Evolutionary conservation across 1,140 invertebrate genomes (phyloP).

Genomic region (Drosophila kurseongensis): DNA sequence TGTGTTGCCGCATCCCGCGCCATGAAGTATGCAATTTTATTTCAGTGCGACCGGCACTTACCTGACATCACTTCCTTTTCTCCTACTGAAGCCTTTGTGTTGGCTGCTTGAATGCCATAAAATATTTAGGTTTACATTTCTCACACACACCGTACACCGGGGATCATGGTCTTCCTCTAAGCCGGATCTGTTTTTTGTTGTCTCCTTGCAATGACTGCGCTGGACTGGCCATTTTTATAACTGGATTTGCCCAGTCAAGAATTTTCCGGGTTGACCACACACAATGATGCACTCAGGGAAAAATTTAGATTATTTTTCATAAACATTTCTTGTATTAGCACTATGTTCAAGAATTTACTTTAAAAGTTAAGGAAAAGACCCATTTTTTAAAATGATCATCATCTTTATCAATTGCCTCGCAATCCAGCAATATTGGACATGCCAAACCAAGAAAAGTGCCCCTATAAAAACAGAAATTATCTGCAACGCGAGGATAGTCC

Average conservation of each 20-base stretch:
- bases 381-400: too few species aligned
- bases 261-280: conserved; percentile 31
- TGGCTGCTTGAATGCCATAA: conserved; percentile 64
- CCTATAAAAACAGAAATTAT: too few species aligned
- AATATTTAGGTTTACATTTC: conserved; percentile 82
- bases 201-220: conserved; percentile 57
- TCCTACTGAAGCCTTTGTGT: conserved; percentile 14
- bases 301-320: not conserved
- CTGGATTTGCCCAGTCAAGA: conserved; percentile 67
- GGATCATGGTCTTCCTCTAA: conserved; percentile 26
- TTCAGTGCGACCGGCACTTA: conserved; percentile 70
- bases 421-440: too few species aligned
- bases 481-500: too few species aligned
- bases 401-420: too few species aligned
- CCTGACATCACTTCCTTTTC: conserved; percentile 45
- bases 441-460: too few species aligned
- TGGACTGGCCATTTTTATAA: conserved; percentile 73
- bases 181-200: conserved; percentile 20
- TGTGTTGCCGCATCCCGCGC: conserved; percentile 57
- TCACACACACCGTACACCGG: conserved; percentile 42
- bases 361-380: too few species aligned
- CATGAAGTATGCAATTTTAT: conserved; percentile 82
- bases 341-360: too few species aligned
- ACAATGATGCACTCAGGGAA: conserved; percentile 3
- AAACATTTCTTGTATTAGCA: not conserved